Evolutionary conservation across 2,797 vertebrate species (phyloP).

Genomic region (Chromis chromis): DNA sequence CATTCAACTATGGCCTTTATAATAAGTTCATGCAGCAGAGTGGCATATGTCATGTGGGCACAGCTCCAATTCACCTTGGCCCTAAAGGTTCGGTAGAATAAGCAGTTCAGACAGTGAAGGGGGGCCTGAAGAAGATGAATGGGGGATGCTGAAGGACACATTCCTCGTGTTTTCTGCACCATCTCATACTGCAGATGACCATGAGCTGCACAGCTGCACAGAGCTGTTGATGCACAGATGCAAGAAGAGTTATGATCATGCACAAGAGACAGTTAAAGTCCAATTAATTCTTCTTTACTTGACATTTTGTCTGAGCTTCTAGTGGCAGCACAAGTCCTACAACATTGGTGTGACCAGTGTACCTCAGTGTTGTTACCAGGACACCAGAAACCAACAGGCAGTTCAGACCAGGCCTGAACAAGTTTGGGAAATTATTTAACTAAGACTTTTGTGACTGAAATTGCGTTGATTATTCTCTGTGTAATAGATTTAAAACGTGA

Average conservation of each 20-base stretch:
- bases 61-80: neutral
- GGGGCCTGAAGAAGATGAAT: neutral
- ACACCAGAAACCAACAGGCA: neutral
- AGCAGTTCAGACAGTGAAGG: neutral
- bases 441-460: too few relatives aligned
- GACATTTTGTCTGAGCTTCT: too few relatives aligned
- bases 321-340: too few relatives aligned
- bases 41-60: neutral
- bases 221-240: neutral
- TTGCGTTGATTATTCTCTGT: too few relatives aligned
- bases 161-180: neutral
- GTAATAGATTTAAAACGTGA: too few relatives aligned
- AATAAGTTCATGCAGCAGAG: slow-evolving; percentile 16
- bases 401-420: neutral
- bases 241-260: neutral
- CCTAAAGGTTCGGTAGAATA: neutral
- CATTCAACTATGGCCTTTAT: slow-evolving; percentile 21
- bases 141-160: neutral
- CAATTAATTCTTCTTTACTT: neutral
- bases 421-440: too few relatives aligned
- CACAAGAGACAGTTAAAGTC: neutral
- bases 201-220: neutral
- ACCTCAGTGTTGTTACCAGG: neutral
- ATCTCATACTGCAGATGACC: neutral
- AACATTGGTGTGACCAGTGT: neutral